Evolutionary conservation across 2,113 vertebrate species (phyloP), one percentile per base, ranked within the genome.

Genomic region (Mesitornis unicolor): DNA sequence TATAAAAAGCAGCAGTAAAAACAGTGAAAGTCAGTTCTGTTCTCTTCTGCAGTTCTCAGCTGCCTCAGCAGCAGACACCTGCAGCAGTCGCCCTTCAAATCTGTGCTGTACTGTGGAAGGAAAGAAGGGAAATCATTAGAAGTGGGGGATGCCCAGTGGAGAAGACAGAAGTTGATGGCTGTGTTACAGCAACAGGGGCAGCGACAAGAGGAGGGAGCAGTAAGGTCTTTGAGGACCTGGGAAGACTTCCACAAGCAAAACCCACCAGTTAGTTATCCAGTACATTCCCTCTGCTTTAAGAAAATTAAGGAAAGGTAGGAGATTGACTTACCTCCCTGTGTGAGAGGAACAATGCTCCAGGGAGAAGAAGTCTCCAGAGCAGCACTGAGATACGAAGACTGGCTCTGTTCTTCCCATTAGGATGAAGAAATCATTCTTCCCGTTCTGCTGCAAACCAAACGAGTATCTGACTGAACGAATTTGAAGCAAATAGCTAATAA

Each of bases 401-500:
- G 85, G n/a, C 50, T 92, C 67, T 90, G 54, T 74, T 91, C 87
- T 84, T 92, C 64, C 85, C 35, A 47, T 68, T 69, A 93, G 95
- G 88, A 78, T 43, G 65, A 83, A 84, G 84, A 91, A 97, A 89
- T 88, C 40, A 29, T 88, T 91, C 86, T 94, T 86, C 83, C 67
- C n/a, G 13, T 64, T 75, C 70, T 81, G 63, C 88, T 87, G 74
- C 59, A 94, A 94, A 89, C 43, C 50, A 77, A 89, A 91, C 50
- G 82, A 93, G 65, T 85, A 75, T 90, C 69, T 95, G 76, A 56
- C 64, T 81, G 64, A 97, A 70, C 68, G 74, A 87, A 87, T 89
- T 89, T 70, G 87, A 90, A 95, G 71, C 60, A 89, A 96, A 77
- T 63, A 75, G 89, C 93, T 95, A 95, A 96, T 96, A 96, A 96